phyloP scores from a whole-genome alignment of 2,113 vertebrate species.

The Callocephalon fimbriatum region DNA sequence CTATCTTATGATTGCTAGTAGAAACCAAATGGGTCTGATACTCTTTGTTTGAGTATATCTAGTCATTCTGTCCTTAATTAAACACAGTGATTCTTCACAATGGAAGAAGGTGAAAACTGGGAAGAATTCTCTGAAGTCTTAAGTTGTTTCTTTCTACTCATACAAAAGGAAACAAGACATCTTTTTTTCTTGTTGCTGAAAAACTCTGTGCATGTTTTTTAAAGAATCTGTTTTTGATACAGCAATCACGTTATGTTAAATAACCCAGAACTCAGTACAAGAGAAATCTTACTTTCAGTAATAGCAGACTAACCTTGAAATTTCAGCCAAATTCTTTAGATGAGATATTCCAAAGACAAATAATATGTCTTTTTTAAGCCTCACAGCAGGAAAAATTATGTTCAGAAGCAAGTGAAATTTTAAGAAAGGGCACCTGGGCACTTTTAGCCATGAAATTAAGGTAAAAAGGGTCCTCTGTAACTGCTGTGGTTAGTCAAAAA shows the following conservation, averaged over 20 bases:
- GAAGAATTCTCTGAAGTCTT: neutral
- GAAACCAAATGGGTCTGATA: neutral
- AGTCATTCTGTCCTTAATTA: neutral
- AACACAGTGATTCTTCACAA: neutral
- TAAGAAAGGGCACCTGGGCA: neutral
- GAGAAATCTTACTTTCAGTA: neutral
- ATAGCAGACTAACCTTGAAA: neutral
- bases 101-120: neutral
- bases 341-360: conserved; percentile 23
- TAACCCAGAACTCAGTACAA: neutral
- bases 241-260: neutral
- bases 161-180: neutral
- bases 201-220: neutral
- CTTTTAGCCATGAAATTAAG: neutral
- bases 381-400: neutral
- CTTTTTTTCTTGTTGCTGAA: neutral
- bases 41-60: neutral
- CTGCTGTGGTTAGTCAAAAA: neutral
- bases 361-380: neutral
- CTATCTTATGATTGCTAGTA: neutral
- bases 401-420: neutral
- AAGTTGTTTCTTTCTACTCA: neutral
- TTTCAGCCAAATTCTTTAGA: neutral
- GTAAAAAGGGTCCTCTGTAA: neutral
- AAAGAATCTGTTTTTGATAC: neutral